These are phyloP conservation scores for Crocidura indochinensis DNA, from an alignment of 2,797 vertebrate species.

Conservation along the genomic window DNA sequence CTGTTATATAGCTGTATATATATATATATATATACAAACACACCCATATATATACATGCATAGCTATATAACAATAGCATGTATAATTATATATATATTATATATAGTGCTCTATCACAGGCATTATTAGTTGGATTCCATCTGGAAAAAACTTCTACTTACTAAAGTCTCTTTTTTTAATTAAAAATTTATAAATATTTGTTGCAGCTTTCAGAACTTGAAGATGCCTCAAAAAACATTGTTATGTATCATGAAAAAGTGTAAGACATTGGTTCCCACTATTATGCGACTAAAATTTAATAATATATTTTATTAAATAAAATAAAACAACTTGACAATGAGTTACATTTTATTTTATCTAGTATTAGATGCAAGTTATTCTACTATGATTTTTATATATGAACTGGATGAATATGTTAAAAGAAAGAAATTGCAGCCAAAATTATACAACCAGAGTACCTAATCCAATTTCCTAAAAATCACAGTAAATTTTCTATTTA, in stretches of 20 bases:
- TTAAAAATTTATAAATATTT: slow-evolving; percentile 4
- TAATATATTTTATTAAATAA: slow-evolving; percentile 34
- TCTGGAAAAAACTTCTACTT: background rate
- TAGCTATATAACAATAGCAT: too few species aligned
- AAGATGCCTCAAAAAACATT: slow-evolving; percentile 21
- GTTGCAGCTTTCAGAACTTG: background rate
- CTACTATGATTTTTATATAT: slow-evolving; percentile 22
- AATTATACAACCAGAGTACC: background rate
- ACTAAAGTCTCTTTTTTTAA: background rate
- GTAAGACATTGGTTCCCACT: background rate
- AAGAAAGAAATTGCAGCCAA: slow-evolving; percentile 48
- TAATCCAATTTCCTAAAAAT: slow-evolving; percentile 82
- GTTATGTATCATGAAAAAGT: background rate
- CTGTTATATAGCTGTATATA: background rate
- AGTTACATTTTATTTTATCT: slow-evolving; percentile 51
- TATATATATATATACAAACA: too few species aligned
- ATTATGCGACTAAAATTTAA: slow-evolving; percentile 19
- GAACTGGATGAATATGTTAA: slow-evolving; percentile 11
- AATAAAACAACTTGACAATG: slow-evolving; percentile 10
- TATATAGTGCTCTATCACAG: background rate
- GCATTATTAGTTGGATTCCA: background rate
- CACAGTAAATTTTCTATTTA: slow-evolving; percentile 87
- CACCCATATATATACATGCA: too few species aligned
- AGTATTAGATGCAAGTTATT: background rate
- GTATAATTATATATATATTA: too few species aligned